A percentile compares a stretch with the other conserved stretches of the same genome.
Conservation (phyloP, 1,140 invertebrate genomes). For the Zeugodacus cucurbitae region DNA sequence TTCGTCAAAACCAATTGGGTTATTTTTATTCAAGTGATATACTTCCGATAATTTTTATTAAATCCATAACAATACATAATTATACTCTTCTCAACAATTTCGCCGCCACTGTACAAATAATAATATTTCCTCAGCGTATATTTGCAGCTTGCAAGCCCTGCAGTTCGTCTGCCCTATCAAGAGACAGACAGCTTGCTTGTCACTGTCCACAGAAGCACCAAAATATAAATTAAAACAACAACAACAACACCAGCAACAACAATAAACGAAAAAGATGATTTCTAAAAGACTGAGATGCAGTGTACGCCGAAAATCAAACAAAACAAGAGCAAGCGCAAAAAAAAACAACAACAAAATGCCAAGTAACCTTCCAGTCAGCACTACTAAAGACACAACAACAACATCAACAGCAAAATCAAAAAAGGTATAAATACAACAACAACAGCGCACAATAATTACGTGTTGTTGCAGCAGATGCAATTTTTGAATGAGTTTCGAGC, state of each 20-base stretch:
- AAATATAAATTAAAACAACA: slow-evolving; percentile 36
- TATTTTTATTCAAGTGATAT: no score
- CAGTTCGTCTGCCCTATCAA: neutral
- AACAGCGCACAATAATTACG: neutral
- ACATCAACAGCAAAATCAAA: neutral
- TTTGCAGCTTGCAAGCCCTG: slow-evolving; percentile 12
- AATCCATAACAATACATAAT: no score
- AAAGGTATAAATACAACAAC: neutral
- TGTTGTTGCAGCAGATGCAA: slow-evolving; percentile 42
- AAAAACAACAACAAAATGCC: neutral
- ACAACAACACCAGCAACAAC: neutral
- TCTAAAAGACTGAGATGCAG: neutral
- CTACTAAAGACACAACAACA: neutral
- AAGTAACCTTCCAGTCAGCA: neutral
- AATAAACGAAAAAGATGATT: neutral
- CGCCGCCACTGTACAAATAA: neutral
- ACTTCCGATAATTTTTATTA: no score
- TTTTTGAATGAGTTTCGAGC: slow-evolving; percentile 22
- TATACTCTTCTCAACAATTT: neutral
- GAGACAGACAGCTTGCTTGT: neutral
- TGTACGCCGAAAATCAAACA: neutral
- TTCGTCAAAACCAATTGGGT: no score
- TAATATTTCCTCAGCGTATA: neutral
- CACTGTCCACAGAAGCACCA: slow-evolving; percentile 33
- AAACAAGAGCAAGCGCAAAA: neutral